phyloP scores from a whole-genome alignment of 2,888 invertebrate genomes.

The Drosophila melanosoma region DNA sequence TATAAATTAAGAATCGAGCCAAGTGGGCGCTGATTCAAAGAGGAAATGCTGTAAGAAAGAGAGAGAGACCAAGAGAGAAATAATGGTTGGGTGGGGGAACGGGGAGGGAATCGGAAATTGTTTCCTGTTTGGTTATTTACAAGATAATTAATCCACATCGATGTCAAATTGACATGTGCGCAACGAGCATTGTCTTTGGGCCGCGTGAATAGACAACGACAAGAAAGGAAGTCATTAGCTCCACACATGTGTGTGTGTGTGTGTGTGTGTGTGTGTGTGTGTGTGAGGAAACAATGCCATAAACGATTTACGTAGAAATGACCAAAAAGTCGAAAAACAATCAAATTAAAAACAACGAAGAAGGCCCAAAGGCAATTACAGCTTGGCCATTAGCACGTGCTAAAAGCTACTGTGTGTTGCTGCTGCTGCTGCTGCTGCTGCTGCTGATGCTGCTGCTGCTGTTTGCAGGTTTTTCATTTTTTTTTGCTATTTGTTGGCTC shows the following conservation, averaged over 20 bases:
- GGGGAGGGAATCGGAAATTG: constrained; percentile 15
- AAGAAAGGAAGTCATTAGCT: constrained; percentile 60
- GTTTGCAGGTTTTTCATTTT: background rate
- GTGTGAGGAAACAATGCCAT: constrained; percentile 42
- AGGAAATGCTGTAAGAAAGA: constrained; percentile 12
- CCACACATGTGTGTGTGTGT: constrained; percentile 3
- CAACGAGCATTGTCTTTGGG: constrained; percentile 11
- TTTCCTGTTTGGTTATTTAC: constrained; percentile 64
- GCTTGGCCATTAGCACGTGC: constrained; percentile 48
- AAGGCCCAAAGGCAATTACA: background rate
- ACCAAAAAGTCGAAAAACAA: constrained; percentile 19
- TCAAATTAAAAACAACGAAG: background rate
- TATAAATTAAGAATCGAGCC: background rate
- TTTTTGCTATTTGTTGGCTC: background rate
- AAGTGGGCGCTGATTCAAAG: constrained; percentile 1
- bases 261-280: constrained; percentile 13
- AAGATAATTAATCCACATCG: constrained; percentile 73
- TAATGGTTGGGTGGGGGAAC: background rate
- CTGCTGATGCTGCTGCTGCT: background rate
- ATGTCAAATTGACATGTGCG: constrained; percentile 73
- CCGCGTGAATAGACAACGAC: constrained; percentile 23
- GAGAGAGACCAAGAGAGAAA: background rate
- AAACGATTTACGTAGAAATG: constrained; percentile 42
- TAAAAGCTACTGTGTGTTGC: constrained; percentile 11
- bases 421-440: background rate